phyloP scores from a whole-genome alignment of 2,797 vertebrate genomes.

The Paguma larvata region DNA sequence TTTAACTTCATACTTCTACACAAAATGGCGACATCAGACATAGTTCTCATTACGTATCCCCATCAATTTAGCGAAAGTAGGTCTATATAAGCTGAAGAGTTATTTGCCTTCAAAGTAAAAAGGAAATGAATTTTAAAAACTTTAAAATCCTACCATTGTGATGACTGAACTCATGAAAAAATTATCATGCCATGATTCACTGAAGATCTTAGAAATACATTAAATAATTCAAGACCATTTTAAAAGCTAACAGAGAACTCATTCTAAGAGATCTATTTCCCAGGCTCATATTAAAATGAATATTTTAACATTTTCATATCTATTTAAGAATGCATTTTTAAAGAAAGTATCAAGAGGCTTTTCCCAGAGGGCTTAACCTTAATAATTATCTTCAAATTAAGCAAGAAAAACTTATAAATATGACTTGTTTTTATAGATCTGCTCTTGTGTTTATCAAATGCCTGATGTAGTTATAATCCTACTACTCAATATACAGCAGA shows the following conservation, averaged over 20 bases:
- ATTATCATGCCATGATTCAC: conserved; percentile 70
- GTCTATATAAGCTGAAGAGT: not conserved
- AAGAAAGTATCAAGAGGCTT: conserved; percentile 43
- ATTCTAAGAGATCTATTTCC: conserved; percentile 71
- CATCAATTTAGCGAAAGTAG: not conserved
- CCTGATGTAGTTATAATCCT: not conserved
- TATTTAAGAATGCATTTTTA: conserved; percentile 66
- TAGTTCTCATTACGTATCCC: not conserved
- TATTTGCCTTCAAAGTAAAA: conserved; percentile 1
- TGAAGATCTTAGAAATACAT: conserved; percentile 70
- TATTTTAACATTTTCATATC: conserved; percentile 76
- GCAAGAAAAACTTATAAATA: conserved; percentile 37
- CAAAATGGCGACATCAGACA: not conserved
- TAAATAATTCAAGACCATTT: conserved; percentile 81
- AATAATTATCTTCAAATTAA: conserved; percentile 67
- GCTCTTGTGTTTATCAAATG: conserved; percentile 19
- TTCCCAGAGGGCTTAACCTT: conserved; percentile 41
- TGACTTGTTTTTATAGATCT: not conserved
- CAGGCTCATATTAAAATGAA: conserved; percentile 69
- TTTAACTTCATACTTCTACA: not conserved
- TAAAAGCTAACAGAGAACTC: conserved; percentile 73
- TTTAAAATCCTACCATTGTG: conserved; percentile 56
- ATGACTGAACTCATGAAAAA: conserved; percentile 74
- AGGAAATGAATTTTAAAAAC: conserved; percentile 62
- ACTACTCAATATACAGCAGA: not conserved